Base-by-base conservation (phyloP, 2,797 vertebrate species). In the Cephalopachus bancanus region DNA sequence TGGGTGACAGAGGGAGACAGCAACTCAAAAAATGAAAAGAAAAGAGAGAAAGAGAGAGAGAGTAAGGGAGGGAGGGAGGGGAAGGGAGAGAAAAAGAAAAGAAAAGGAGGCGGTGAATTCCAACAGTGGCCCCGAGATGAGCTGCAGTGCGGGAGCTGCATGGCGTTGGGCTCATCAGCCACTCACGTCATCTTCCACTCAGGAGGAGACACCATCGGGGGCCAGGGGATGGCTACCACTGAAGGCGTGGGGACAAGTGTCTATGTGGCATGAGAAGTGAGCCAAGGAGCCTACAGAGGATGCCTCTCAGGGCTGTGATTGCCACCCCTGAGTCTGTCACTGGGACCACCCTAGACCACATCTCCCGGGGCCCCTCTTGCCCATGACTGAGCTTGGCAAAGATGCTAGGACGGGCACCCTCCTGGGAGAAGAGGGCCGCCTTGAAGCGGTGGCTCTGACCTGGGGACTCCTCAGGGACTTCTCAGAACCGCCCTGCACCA, bases 271-370 rank as follows among this genome's bases (percentile, higher is more conserved):
- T 67, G 19, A 67, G 19, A 12, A 67, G 7, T 53, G 60, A 51
- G 37, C 15, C 15, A 8, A 59, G 57, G 30, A 75, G 30, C n/a
- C 49, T n/a, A 15, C 2, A 6, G 28, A 83, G 30, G 49, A 33
- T 0, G 4, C 26, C 15, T 20, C 76, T n/a, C 20, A 0, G 51
- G 44, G 11, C n/a, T 64, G 2, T 11, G 10, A 33, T 4, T 33
- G 14, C 17, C 33, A 53, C 51, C 20, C 1, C 24, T 4, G 44
- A 44, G 44, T 44, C 30, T 16, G 6, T 12, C 28, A 20, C 57
- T 37, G n/a, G 1, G 1, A 30, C 22, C 20, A 37, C 67, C 22
- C 49, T 11, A 83, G 44, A 37, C 11, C 79, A 64, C 10, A 19
- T 44, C 53, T 74, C 49, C n/a, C 2, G 0, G 28, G 55, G 2